These are phyloP conservation scores for Brachionus rotundiformis DNA, from an alignment of 1,140 invertebrate species.

Conservation along the genomic window DNA sequence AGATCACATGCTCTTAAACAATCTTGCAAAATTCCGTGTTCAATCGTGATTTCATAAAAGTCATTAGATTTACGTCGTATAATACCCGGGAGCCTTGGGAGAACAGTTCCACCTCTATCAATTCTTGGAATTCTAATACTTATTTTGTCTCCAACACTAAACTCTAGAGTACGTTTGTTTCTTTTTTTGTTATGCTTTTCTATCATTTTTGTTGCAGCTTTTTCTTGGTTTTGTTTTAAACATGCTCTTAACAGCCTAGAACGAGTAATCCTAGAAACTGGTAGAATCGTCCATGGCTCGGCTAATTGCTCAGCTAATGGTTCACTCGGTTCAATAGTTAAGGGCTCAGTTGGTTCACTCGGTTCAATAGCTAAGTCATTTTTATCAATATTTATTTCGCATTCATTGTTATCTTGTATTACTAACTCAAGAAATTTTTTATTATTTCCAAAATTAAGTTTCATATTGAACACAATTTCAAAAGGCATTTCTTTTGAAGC, in stretches of 20 bases:
- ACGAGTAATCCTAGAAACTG: background rate
- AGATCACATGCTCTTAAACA: slow-evolving; percentile 10
- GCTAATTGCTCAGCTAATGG: background rate
- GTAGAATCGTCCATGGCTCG: background rate
- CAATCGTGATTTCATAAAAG: slow-evolving; percentile 1
- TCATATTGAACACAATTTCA: slow-evolving; percentile 19
- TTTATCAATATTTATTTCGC: background rate
- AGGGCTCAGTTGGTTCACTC: background rate
- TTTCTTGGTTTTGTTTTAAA: slow-evolving; percentile 11
- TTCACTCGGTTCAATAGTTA: background rate
- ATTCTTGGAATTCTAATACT: slow-evolving; percentile 12
- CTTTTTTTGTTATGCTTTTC: slow-evolving; percentile 12
- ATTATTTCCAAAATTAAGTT: slow-evolving; percentile 9
- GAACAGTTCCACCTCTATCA: slow-evolving; percentile 7
- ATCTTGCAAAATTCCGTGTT: slow-evolving; percentile 19
- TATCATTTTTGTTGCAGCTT: background rate
- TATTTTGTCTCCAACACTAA: background rate
- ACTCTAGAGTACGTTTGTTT: slow-evolving; percentile 5
- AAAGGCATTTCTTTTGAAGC: slow-evolving; percentile 16
- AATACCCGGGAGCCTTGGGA: background rate
- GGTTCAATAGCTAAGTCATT: background rate
- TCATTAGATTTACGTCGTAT: slow-evolving; percentile 6
- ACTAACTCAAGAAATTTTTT: slow-evolving; percentile 9
- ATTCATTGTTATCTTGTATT: slow-evolving; percentile 10
- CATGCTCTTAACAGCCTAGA: background rate